Conservation (phyloP, 2,888 invertebrate genomes). For the Drosophila lacicola region DNA sequence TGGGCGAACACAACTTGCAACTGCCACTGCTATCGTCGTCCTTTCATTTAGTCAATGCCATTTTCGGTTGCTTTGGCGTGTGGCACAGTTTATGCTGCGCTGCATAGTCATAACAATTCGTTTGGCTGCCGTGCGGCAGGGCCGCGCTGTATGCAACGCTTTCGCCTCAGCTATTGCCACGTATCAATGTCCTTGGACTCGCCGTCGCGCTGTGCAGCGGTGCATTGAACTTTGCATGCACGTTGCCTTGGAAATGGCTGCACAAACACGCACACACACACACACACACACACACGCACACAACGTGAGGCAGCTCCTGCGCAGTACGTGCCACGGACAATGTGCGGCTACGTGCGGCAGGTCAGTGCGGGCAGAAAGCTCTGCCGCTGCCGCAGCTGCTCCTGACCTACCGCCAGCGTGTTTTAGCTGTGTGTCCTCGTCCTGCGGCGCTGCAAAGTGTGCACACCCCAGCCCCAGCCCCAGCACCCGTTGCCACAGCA, state of each 20-base stretch:
- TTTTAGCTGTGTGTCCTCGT: constrained; percentile 54
- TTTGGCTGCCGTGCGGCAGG: constrained; percentile 5
- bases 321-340: constrained; percentile 58
- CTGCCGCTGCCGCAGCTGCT: constrained; percentile 40
- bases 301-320: constrained; percentile 48
- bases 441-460: constrained; percentile 54
- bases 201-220: constrained; percentile 58
- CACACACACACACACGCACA: constrained; percentile 7
- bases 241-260: constrained; percentile 71
- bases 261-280: constrained; percentile 31
- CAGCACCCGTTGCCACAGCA: neutral
- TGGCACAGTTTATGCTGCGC: constrained; percentile 49
- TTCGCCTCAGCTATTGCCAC: constrained; percentile 25
- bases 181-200: constrained; percentile 78
- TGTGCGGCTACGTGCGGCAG: constrained; percentile 63
- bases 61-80: constrained; percentile 22
- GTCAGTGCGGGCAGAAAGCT: constrained; percentile 62
- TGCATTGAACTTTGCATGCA: constrained; percentile 74
- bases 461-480: neutral
- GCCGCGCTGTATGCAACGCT: constrained; percentile 39
- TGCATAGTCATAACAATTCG: constrained; percentile 52
- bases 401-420: constrained; percentile 65
- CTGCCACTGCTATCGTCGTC: neutral
- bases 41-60: constrained; percentile 44
- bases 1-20: constrained; percentile 3